These are phyloP conservation scores for Formica aserva DNA, from an alignment of 2,888 invertebrate genomes.

Conservation along the genomic window DNA sequence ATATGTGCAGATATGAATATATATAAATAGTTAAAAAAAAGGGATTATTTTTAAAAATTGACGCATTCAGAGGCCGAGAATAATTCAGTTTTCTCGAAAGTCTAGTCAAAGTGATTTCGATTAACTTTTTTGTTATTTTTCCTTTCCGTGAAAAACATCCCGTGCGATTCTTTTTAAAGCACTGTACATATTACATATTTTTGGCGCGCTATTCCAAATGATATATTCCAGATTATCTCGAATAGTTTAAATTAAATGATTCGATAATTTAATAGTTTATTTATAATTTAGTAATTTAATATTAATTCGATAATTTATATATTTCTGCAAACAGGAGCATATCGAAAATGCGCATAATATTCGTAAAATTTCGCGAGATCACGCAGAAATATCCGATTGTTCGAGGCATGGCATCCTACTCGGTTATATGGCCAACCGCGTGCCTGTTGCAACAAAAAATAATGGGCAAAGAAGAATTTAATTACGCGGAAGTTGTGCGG, in stretches of 20 bases:
- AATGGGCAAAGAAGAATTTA: constrained; percentile 82
- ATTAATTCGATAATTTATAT: not conserved
- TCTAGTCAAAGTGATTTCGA: not conserved
- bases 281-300: no score
- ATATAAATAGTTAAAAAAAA: not conserved
- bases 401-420: constrained; percentile 88
- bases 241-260: not conserved
- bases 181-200: not conserved
- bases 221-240: not conserved
- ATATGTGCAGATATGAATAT: not conserved
- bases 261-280: not conserved
- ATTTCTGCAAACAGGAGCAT: not conserved
- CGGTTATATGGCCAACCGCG: constrained; percentile 88
- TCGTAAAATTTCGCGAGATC: constrained; percentile 85
- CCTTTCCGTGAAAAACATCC: not conserved
- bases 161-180: not conserved
- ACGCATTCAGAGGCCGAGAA: not conserved
- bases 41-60: not conserved
- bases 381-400: constrained; percentile 86
- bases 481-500: constrained; percentile 88
- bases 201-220: not conserved
- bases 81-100: not conserved
- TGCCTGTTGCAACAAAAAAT: constrained; percentile 87
- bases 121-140: not conserved
- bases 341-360: constrained; percentile 80